A percentile compares a stretch with the other conserved stretches of the same genome.
These are phyloP conservation scores for Dasypolia templi DNA, from an alignment of 2,888 invertebrate species.

Conservation along the genomic window DNA sequence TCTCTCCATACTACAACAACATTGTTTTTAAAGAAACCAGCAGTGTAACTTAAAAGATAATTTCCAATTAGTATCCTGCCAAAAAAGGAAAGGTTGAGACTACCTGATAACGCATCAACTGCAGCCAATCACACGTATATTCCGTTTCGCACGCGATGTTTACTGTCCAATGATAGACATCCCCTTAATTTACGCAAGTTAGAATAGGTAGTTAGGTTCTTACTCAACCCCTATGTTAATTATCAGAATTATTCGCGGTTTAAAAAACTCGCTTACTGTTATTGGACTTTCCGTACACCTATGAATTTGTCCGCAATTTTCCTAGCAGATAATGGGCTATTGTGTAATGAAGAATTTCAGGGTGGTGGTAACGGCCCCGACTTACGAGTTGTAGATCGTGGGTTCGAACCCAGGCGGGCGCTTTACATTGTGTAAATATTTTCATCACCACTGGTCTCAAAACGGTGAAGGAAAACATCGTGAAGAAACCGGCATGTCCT, in stretches of 20 bases:
- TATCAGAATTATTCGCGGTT: conserved; percentile 18
- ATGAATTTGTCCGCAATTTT: not conserved
- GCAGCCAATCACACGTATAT: conserved; percentile 47
- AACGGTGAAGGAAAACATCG: no score
- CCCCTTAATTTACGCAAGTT: conserved; percentile 17
- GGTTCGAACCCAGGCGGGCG: no score
- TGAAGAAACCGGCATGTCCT: no score
- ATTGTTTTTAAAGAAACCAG: no score
- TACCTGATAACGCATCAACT: conserved; percentile 51
- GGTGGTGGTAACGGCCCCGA: no score
- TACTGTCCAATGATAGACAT: conserved; percentile 42
- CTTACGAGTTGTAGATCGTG: no score
- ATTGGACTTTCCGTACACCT: no score
- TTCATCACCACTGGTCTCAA: no score
- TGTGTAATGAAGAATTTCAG: not conserved
- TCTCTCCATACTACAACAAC: no score
- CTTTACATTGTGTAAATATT: no score
- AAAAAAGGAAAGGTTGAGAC: conserved; percentile 29
- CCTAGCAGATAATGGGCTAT: not conserved
- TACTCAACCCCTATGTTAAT: conserved; percentile 11
- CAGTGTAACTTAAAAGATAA: not conserved
- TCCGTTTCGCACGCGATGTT: conserved; percentile 48
- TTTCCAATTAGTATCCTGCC: conserved; percentile 47
- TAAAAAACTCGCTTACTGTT: not conserved
- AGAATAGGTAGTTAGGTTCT: not conserved